phyloP scores from a whole-genome alignment of 2,113 vertebrate genomes.

The Romanogobio albipinnatus region DNA sequence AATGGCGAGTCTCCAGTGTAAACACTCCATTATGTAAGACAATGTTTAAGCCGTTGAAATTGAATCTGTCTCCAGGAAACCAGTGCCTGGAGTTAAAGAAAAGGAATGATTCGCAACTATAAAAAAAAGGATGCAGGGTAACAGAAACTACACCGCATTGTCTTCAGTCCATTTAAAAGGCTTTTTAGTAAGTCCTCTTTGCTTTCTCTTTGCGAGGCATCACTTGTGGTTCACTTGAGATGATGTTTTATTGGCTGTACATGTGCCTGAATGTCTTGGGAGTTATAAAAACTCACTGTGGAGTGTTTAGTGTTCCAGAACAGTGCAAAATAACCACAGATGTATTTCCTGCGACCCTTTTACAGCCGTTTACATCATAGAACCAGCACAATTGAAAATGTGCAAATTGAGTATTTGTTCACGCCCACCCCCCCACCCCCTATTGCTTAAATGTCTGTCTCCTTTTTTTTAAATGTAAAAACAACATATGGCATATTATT shows the following conservation, averaged over 20 bases:
- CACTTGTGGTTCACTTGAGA: not conserved
- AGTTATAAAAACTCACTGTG: constrained; percentile 3
- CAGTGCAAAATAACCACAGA: not conserved
- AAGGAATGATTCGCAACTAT: not conserved
- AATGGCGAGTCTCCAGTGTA: constrained; percentile 31
- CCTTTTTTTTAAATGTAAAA: constrained; percentile 36
- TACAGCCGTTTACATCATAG: constrained; percentile 22
- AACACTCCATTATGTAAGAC: constrained; percentile 18
- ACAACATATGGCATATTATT: constrained; percentile 39
- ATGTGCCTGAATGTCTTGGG: constrained; percentile 16
- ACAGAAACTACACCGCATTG: not conserved
- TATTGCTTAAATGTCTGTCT: constrained; percentile 24
- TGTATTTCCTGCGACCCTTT: constrained; percentile 7
- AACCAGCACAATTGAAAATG: constrained; percentile 6
- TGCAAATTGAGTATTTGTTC: constrained; percentile 8
- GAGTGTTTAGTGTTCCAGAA: not conserved
- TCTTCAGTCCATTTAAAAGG: constrained; percentile 2
- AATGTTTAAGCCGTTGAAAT: constrained; percentile 14
- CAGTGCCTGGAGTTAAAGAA: not conserved
- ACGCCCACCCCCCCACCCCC: not conserved
- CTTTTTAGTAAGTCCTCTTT: not conserved
- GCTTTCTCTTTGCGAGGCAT: not conserved
- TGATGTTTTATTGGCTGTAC: not conserved
- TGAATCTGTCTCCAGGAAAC: constrained; percentile 12
- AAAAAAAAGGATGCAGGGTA: not conserved